Percentiles rank a stretch among this genome's conserved stretches.
Evolutionary conservation across 2,888 invertebrate species (phyloP).

Genomic region (Melanophora roralis): DNA sequence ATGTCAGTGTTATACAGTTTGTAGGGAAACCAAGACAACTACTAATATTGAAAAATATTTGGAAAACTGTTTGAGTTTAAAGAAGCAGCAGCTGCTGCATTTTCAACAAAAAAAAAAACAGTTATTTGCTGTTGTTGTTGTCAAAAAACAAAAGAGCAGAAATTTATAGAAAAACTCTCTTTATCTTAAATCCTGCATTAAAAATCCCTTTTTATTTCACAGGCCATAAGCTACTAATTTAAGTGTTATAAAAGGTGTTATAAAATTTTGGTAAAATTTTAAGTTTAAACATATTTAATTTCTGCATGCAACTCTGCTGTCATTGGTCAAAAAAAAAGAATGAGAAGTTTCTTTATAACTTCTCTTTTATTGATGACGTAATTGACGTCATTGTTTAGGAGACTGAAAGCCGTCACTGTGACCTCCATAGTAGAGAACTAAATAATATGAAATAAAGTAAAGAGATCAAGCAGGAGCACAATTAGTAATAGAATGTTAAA

Average conservation of each 20-base stretch:
- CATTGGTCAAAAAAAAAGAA: not conserved
- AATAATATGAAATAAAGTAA: not conserved
- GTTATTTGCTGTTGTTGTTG: slow-evolving; percentile 12
- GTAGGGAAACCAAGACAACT: slow-evolving; percentile 58
- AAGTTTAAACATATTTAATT: not conserved
- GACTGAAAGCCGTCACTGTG: slow-evolving; percentile 57
- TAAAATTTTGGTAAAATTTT: slow-evolving; percentile 22
- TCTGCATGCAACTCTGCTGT: not conserved
- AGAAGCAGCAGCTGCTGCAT: slow-evolving; percentile 22
- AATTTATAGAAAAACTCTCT: slow-evolving; percentile 19
- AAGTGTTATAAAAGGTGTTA: slow-evolving; percentile 10
- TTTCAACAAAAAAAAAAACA: slow-evolving; percentile 4
- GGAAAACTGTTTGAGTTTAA: slow-evolving; percentile 50
- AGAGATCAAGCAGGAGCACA: not conserved
- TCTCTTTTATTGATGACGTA: slow-evolving; percentile 57
- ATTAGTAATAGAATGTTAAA: slow-evolving; percentile 8
- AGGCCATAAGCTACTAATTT: not conserved
- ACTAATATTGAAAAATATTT: slow-evolving; percentile 54
- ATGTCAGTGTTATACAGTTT: slow-evolving; percentile 47
- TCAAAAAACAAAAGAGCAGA: slow-evolving; percentile 11
- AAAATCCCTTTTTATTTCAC: slow-evolving; percentile 7
- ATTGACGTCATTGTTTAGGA: slow-evolving; percentile 60
- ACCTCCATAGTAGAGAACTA: slow-evolving; percentile 49
- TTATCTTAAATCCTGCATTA: not conserved
- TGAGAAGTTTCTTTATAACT: slow-evolving; percentile 8